Evolutionary conservation across 2,113 vertebrate genomes (phyloP).

Genomic region (Canis aureus): DNA sequence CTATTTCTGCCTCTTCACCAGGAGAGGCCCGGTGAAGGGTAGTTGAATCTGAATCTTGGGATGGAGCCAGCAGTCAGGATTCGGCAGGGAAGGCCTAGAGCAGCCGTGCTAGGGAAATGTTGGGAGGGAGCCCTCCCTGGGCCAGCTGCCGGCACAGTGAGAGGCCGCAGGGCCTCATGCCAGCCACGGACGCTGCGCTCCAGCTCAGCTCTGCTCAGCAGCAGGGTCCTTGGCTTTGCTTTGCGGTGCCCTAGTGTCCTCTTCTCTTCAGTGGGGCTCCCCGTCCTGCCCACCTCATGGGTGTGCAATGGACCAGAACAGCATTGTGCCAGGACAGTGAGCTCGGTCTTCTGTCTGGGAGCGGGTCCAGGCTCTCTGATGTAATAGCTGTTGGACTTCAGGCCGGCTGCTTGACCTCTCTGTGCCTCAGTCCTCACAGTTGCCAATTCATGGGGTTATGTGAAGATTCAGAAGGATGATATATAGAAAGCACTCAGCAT

Average conservation of each 20-base stretch:
- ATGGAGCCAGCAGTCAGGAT: neutral
- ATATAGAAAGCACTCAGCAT: fast-evolving
- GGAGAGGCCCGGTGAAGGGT: neutral
- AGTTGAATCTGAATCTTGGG: neutral
- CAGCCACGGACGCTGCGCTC: fast-evolving
- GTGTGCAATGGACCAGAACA: neutral
- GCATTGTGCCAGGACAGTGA: fast-evolving
- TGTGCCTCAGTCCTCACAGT: neutral
- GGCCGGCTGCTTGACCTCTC: neutral
- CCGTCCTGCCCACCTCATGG: neutral
- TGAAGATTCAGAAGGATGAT: neutral
- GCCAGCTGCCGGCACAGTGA: neutral
- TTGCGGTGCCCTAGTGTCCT: neutral
- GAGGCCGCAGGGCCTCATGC: neutral
- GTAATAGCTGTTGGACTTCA: neutral
- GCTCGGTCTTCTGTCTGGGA: fast-evolving
- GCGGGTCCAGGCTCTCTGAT: neutral
- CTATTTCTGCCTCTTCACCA: neutral
- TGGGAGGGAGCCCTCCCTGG: neutral
- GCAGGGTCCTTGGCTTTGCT: neutral
- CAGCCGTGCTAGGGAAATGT: neutral
- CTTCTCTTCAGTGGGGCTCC: neutral
- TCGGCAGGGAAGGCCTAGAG: neutral
- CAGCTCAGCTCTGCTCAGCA: neutral
- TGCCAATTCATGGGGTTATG: neutral